Evolutionary conservation across 30 jellyfish, hydroid and myxozoan genomes (phyloP).

Genomic region (Phacellophora camtschatica): DNA sequence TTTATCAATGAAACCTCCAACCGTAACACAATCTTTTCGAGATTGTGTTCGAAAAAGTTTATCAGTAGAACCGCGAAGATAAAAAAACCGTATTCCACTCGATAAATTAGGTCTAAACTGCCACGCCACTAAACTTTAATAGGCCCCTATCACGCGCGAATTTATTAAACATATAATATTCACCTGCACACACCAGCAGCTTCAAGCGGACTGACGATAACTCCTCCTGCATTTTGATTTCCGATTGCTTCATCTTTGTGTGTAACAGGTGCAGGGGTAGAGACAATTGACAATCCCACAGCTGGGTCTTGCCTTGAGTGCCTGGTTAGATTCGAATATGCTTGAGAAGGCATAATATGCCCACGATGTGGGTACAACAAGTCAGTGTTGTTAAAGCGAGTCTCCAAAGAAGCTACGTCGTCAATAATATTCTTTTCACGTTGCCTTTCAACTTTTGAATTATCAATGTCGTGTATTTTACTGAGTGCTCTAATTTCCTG

Average conservation of each 20-base stretch:
- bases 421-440: not conserved
- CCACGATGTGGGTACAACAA: constrained; percentile 26
- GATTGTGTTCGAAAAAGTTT: no score
- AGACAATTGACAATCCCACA: constrained; percentile 68
- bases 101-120: not conserved
- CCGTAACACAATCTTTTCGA: no score
- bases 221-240: not conserved
- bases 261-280: constrained; percentile 84
- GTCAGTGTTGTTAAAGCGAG: constrained; percentile 8
- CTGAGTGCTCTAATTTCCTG: constrained; percentile 43
- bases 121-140: not conserved
- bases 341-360: constrained; percentile 28
- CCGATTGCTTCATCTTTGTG: constrained; percentile 33
- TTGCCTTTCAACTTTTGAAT: not conserved
- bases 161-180: not conserved
- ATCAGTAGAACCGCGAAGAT: no score
- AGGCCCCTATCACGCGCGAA: not conserved
- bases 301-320: constrained; percentile 12
- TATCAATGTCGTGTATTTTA: constrained; percentile 28
- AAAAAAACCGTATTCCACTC: no score
- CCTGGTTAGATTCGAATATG: constrained; percentile 39
- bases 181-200: constrained; percentile 41
- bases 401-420: not conserved
- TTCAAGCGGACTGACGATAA: not conserved
- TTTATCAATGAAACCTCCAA: no score